Evolutionary conservation across 2,797 vertebrate species (phyloP).

Genomic region (Sphaeramia orbicularis): DNA sequence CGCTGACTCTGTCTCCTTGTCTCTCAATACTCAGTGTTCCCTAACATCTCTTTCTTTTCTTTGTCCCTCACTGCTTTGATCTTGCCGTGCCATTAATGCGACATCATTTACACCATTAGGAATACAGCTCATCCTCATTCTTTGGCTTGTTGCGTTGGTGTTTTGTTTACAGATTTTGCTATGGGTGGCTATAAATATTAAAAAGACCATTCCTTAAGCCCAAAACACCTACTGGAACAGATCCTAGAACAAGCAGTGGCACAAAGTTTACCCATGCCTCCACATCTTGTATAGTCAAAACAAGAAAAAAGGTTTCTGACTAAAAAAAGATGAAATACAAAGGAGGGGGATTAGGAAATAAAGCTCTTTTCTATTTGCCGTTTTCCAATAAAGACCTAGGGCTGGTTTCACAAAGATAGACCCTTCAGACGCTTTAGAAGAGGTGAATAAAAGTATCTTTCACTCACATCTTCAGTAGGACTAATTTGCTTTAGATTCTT

Average conservation of each 20-base stretch:
- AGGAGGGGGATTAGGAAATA: too few relatives aligned
- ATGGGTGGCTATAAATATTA: constrained; percentile 53
- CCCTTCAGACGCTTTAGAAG: too few relatives aligned
- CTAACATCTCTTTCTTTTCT: constrained; percentile 5
- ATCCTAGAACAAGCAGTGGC: constrained; percentile 15
- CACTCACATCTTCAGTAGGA: too few relatives aligned
- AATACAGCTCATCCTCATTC: constrained; percentile 3
- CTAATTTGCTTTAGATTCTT: too few relatives aligned
- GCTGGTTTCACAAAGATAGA: too few relatives aligned
- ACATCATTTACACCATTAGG: constrained; percentile 27
- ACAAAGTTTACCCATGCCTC: constrained; percentile 13
- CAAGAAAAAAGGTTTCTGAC: constrained; percentile 6
- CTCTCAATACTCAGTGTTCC: constrained; percentile 11
- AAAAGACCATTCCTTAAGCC: constrained; percentile 21
- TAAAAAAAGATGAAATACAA: background rate
- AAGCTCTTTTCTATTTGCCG: too few relatives aligned
- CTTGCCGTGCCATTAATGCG: background rate
- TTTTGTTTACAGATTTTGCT: constrained; percentile 41
- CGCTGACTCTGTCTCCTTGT: constrained; percentile 19
- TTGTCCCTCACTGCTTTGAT: constrained; percentile 3
- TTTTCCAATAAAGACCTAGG: too few relatives aligned
- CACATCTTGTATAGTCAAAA: constrained; percentile 8
- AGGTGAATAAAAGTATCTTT: too few relatives aligned
- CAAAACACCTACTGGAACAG: constrained; percentile 11
- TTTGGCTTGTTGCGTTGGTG: constrained; percentile 21